These are phyloP conservation scores for Gila orcuttii DNA, from an alignment of 2,113 vertebrate species.

Conservation along the genomic window DNA sequence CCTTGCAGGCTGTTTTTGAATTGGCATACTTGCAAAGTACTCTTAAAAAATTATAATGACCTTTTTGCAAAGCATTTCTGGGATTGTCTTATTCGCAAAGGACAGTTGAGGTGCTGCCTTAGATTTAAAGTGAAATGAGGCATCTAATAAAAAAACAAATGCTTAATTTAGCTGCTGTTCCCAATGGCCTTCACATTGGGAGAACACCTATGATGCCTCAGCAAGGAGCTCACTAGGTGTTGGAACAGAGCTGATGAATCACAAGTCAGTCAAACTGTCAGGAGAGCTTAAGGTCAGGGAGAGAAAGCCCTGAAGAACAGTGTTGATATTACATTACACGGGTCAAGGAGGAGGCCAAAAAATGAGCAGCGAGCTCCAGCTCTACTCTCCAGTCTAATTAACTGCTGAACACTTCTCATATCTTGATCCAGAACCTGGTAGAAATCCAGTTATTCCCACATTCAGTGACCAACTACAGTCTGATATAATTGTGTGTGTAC, in stretches of 20 bases:
- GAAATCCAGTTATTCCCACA: background rate
- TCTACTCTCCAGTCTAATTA: conserved; percentile 6
- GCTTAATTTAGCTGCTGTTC: background rate
- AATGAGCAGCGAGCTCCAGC: background rate
- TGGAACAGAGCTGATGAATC: background rate
- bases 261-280: background rate
- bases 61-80: background rate
- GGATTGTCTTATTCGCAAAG: background rate
- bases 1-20: background rate
- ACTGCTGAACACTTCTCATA: conserved; percentile 15
- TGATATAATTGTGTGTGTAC: background rate
- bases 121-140: background rate
- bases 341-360: conserved; percentile 7
- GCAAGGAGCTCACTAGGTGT: background rate
- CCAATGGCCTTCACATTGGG: background rate
- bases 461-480: background rate
- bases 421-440: conserved; percentile 21
- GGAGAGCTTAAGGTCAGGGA: background rate
- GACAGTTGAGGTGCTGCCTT: background rate
- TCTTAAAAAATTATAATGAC: background rate
- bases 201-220: background rate
- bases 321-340: conserved; percentile 28
- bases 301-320: background rate
- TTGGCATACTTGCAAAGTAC: background rate
- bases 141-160: background rate